phyloP scores from a whole-genome alignment of 1,140 invertebrate species.

The Drosophila paulistorum region DNA sequence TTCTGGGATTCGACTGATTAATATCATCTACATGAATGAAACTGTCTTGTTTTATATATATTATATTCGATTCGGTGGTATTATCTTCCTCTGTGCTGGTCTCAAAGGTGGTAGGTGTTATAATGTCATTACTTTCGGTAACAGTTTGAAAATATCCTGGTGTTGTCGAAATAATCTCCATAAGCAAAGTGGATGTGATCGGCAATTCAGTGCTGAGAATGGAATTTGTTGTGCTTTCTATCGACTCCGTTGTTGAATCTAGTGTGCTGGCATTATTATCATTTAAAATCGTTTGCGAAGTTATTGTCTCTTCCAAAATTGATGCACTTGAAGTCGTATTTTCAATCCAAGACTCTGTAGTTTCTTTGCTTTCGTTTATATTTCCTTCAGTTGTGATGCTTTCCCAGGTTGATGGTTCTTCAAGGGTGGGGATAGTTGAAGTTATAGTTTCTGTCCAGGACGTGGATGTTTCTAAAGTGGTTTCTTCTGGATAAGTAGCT shows the following conservation, averaged over 20 bases:
- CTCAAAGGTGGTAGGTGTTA: neutral
- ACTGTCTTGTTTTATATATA: neutral
- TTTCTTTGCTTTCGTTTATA: too few species aligned
- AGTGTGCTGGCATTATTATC: neutral
- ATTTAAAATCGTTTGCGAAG: neutral
- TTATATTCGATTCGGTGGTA: conserved; percentile 22
- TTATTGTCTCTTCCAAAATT: neutral
- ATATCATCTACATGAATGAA: conserved; percentile 28
- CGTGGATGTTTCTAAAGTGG: neutral
- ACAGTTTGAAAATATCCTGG: conserved; percentile 34
- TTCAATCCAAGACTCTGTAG: neutral
- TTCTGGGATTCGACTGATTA: conserved; percentile 37
- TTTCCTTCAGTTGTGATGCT: neutral
- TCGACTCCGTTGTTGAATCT: neutral
- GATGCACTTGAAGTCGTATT: too few species aligned
- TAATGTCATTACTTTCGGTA: neutral
- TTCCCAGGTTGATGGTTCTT: neutral
- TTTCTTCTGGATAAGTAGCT: neutral
- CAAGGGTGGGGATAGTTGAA: neutral
- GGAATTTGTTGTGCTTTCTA: neutral
- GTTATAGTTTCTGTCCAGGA: neutral
- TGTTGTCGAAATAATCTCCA: conserved; percentile 52
- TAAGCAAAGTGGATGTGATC: conserved; percentile 27
- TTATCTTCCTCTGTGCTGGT: neutral
- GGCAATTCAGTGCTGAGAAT: conserved; percentile 24